Base-by-base conservation (phyloP, 1,140 invertebrate genomes). In the Trichoplusia ni region DNA sequence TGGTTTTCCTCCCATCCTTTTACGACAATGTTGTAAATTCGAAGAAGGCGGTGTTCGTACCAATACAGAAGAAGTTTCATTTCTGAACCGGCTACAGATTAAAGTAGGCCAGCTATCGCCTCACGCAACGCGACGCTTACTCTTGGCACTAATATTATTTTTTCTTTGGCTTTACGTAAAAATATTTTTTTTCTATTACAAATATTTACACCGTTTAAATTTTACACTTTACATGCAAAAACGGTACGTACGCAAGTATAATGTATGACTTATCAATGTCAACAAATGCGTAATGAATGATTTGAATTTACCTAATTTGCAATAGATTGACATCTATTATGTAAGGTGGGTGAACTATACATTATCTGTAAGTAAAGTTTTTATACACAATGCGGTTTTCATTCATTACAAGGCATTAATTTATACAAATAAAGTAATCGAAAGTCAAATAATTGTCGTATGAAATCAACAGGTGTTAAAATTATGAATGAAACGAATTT, bases 101-200 rank as follows among this genome's bases (percentile, higher is more conserved):
- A 49, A 77, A 76, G 68, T 82, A 82, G 79, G 79, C 67, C 79
- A 79, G 61, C 71, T 63, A 62, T 77, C 68, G 60, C 49, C 59
- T 71, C 79, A 82, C 79, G 79, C 75, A 68, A 82, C 64, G 40
- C 59, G 60, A 59, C 51, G 58, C 42, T 27, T 61, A 19, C 38
- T 58, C 53, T 81, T 73, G 71, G 65, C 68, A 67, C 64, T 73
- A 69, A 65, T 75, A 47, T 71, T n/a, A n/a, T n/a, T n/a, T n/a
- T n/a, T n/a, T n/a, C n/a, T n/a, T 62, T 13, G 46, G 33, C 19
- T 53, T 38, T 63, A 61, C 31, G 31, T 49, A 63, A 62, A 69
- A 69, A 51, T 38, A 64, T 21, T 6, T 31, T 18, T 49, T 51
- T 47, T 40, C 44, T 29, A 38, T 60, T 44, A 53, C 14, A 18